Base-by-base conservation (phyloP, 2,888 invertebrate species). In the Brenthis ino region DNA sequence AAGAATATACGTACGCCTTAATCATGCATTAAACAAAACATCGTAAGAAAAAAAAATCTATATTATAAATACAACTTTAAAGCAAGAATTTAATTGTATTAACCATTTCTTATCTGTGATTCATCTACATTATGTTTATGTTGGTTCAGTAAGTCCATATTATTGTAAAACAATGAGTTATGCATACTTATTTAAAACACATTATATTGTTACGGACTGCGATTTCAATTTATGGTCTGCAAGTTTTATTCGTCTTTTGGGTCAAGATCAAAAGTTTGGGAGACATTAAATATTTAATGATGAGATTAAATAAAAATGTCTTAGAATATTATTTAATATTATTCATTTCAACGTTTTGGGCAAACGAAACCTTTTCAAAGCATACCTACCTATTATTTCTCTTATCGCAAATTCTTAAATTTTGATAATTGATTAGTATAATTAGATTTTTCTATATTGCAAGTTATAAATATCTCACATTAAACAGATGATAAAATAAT, bases 131-230 rank as follows among this genome's bases (percentile, higher is more conserved):
- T 54, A 63, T 63, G 63, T 63, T 63, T 63, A 54, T 63, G 12
- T 54, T 43, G 51, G 63, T 20, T 63, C 53, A 63, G 63, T 54
- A 20, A 63, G 51, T 43, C 33, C 16, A 37, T 68, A 37, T 60
- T 68, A 64, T 68, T 64, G 57, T 68, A 68, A 68, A 68, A 51
- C 54, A 68, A 57, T 64, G 57, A 64, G 54, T 58, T 57, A 55
- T 58, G 63, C 64, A 58, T 54, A 54, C 61, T 68, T 68, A 68
- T 64, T 68, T 64, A 68, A 67, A 68, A 68, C 68, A 64, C 68
- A 68, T 57, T 67, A 67, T 63, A 63, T 63, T 53, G 63, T 63
- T 63, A 63, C 63, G 63, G 51, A 37, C 63, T 2, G 63, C 51
- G 37, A 63, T 54, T 63, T 63, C 53, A 43, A 63, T 63, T 63